phyloP scores from a whole-genome alignment of 92 coral and sea anemone species.

The Nematostella vectensis region DNA sequence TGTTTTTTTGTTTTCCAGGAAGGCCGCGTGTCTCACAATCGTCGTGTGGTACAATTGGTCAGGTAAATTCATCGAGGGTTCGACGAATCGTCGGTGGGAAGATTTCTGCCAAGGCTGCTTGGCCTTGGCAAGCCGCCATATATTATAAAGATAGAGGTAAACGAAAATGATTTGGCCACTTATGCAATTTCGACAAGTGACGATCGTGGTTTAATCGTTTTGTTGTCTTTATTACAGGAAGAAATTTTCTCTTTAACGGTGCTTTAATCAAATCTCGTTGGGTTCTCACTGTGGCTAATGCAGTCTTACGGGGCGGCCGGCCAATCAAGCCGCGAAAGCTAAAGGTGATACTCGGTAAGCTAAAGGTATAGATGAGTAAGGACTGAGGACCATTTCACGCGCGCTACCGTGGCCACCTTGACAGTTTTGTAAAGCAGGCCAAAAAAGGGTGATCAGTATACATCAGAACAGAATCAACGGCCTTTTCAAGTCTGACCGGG shows the following conservation, averaged over 20 bases:
- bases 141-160: constrained; percentile 39
- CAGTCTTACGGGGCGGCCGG: constrained; percentile 35
- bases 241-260: constrained; percentile 57
- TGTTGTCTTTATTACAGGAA: constrained; percentile 16
- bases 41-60: constrained; percentile 59
- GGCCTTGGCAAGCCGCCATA: constrained; percentile 92
- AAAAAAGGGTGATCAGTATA: no score
- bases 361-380: constrained; percentile 12
- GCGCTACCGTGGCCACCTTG: no score
- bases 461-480: no score
- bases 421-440: no score
- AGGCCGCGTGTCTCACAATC: constrained; percentile 19
- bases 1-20: constrained; percentile 8
- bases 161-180: no score
- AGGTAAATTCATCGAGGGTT: constrained; percentile 50
- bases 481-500: no score
- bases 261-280: constrained; percentile 73
- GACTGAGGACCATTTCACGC: no score
- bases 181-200: no score
- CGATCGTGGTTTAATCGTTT: no score
- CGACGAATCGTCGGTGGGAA: constrained; percentile 78
- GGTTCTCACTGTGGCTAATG: constrained; percentile 76
- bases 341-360: constrained; percentile 54
- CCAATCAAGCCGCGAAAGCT: constrained; percentile 57
- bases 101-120: constrained; percentile 44